phyloP scores from a whole-genome alignment of 2,888 invertebrate genomes.

The Hemistola chrysoprasaria region DNA sequence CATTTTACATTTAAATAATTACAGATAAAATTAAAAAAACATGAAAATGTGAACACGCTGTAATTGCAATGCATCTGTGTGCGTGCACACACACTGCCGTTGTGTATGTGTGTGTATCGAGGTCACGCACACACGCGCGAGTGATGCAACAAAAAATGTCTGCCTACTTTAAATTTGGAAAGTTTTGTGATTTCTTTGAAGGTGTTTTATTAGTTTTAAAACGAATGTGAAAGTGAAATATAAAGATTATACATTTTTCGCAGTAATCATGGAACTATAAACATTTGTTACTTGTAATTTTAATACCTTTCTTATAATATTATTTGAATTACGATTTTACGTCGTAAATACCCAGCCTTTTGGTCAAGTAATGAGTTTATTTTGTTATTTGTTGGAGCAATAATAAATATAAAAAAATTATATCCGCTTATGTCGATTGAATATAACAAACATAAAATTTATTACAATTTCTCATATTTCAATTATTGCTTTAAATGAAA shows the following conservation, averaged over 20 bases:
- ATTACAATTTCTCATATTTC: too few relatives aligned
- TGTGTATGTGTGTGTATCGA: constrained; percentile 58
- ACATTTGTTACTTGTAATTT: background rate
- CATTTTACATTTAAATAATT: too few relatives aligned
- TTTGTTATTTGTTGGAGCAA: too few relatives aligned
- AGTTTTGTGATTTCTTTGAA: constrained; percentile 38
- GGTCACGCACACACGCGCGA: constrained; percentile 54
- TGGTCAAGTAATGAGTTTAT: too few relatives aligned
- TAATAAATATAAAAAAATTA: too few relatives aligned
- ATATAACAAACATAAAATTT: too few relatives aligned
- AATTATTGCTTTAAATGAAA: too few relatives aligned
- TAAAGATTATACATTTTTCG: too few relatives aligned
- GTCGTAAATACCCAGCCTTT: too few relatives aligned
- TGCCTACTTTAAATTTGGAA: constrained; percentile 48
- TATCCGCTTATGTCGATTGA: too few relatives aligned
- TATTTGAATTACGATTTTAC: too few relatives aligned
- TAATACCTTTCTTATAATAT: too few relatives aligned
- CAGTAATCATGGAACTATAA: background rate
- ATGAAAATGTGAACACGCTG: constrained; percentile 49
- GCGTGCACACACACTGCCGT: constrained; percentile 40
- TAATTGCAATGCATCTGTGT: constrained; percentile 48
- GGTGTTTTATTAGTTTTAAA: constrained; percentile 33
- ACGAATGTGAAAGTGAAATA: constrained; percentile 25
- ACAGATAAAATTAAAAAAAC: background rate
- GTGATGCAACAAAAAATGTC: constrained; percentile 60